Conservation (phyloP, 2,113 vertebrate genomes). For the Amblyornis subalaris region DNA sequence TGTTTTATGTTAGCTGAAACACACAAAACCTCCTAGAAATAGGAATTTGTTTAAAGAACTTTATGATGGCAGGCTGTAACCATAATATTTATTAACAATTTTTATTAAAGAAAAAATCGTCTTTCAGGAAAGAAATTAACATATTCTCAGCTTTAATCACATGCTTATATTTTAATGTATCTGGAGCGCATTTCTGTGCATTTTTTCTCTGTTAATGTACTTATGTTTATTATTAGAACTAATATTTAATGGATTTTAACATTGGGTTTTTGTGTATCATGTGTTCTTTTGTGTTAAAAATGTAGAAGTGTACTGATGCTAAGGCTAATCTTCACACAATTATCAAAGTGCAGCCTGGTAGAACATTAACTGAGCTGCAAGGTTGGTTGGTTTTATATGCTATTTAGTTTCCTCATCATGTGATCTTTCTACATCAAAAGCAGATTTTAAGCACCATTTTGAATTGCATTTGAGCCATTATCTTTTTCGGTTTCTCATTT, state of each 20-base stretch:
- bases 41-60: neutral
- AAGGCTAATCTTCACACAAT: neutral
- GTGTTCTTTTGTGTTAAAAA: neutral
- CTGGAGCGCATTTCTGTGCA: neutral
- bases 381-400: neutral
- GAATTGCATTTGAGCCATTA: neutral
- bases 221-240: neutral
- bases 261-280: neutral
- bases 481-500: neutral
- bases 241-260: neutral
- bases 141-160: neutral
- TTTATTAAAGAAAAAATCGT: neutral
- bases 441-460: neutral
- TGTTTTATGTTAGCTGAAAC: neutral
- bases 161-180: neutral
- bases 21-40: neutral
- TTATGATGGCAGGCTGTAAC: neutral
- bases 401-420: neutral
- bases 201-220: neutral
- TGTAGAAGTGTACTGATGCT: neutral
- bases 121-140: neutral
- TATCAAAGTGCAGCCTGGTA: neutral
- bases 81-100: neutral
- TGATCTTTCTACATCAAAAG: neutral
- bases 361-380: neutral